These are phyloP conservation scores for Bradypodion pumilum DNA, from an alignment of 2,797 vertebrate genomes.

Conservation along the genomic window DNA sequence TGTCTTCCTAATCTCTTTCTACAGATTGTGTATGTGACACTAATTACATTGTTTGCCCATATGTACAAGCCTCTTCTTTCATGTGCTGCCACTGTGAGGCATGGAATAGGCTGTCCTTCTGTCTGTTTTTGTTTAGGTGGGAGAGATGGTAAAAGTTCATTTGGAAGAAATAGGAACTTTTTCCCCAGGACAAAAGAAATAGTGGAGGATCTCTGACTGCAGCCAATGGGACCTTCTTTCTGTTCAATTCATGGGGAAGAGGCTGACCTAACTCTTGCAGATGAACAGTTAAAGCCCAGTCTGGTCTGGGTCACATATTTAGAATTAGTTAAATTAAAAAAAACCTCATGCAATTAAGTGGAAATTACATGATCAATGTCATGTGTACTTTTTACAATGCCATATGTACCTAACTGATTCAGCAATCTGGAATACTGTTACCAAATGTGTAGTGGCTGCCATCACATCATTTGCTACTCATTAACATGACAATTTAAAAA, in stretches of 20 bases:
- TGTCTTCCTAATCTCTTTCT: no score
- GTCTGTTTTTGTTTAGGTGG: background rate
- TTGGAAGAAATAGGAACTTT: background rate
- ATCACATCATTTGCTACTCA: background rate
- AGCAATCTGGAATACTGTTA: no score
- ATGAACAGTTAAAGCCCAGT: background rate
- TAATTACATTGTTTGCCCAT: no score
- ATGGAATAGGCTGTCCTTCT: background rate
- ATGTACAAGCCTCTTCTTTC: no score
- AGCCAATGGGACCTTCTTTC: background rate
- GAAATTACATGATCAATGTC: background rate
- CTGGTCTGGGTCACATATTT: background rate
- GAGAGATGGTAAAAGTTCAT: background rate
- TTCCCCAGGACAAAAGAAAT: background rate
- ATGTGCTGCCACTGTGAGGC: no score
- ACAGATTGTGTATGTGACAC: no score
- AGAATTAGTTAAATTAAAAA: background rate
- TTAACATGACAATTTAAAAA: background rate
- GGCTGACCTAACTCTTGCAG: background rate
- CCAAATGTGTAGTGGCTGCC: background rate
- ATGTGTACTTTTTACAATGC: background rate
- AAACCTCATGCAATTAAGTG: background rate
- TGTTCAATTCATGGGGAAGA: no score
- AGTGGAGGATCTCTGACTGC: no score
- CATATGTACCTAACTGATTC: background rate